Conservation (phyloP, 2,113 vertebrate species). For the Chlamydotis undulata region DNA sequence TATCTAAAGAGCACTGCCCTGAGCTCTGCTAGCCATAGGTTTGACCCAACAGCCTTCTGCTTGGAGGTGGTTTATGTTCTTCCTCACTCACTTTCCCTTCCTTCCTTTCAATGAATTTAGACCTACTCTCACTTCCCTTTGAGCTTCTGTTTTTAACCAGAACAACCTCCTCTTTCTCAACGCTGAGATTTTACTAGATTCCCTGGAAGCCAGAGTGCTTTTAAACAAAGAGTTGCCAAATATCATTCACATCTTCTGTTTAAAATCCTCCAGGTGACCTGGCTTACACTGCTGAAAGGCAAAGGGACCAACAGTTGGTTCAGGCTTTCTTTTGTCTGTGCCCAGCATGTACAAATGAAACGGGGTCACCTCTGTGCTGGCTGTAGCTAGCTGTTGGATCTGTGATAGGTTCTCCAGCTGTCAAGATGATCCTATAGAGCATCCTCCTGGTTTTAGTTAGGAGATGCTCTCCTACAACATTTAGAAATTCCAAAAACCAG, state of each 20-base stretch:
- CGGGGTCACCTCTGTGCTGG: not conserved
- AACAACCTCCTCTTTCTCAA: not conserved
- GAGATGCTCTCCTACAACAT: accelerated
- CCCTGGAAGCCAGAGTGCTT: not conserved
- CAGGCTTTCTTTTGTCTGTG: not conserved
- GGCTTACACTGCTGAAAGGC: not conserved
- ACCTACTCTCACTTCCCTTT: not conserved
- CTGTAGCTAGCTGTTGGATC: not conserved
- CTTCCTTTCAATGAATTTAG: not conserved
- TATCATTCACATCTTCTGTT: not conserved
- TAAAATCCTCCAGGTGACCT: not conserved
- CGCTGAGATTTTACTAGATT: not conserved
- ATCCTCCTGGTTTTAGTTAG: not conserved
- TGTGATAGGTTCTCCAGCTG: not conserved
- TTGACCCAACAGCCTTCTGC: slow-evolving; percentile 5
- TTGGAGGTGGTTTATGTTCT: not conserved
- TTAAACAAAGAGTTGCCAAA: not conserved
- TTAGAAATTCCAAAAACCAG: not conserved
- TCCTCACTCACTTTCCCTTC: not conserved
- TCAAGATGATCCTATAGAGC: not conserved
- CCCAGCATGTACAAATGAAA: accelerated
- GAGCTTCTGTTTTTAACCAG: not conserved
- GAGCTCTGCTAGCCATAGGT: not conserved
- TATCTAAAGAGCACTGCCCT: not conserved
- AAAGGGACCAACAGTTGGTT: not conserved